Percentiles rank a stretch among this genome's conserved stretches.
Evolutionary conservation across 2,797 vertebrate genomes (phyloP).

Genomic region (Brachyrhaphis roseni): DNA sequence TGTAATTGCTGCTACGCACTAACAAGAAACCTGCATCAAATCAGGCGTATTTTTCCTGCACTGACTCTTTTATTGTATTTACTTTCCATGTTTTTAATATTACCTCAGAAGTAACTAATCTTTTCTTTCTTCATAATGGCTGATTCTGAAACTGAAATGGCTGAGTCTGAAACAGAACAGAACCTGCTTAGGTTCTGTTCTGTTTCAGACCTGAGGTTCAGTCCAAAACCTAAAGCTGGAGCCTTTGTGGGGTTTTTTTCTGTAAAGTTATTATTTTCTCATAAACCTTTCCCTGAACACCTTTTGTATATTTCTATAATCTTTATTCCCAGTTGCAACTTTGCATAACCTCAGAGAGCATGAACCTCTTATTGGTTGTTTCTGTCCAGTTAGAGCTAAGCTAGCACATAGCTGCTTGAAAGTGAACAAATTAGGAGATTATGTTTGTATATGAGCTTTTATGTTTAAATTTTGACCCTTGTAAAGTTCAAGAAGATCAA

Average conservation of each 20-base stretch:
- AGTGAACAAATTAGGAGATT: no score
- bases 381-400: neutral
- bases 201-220: neutral
- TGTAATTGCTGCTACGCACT: neutral
- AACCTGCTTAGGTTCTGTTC: neutral
- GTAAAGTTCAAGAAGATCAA: no score
- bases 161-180: neutral
- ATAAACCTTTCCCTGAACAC: neutral
- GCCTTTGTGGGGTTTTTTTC: no score
- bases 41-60: neutral
- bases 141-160: neutral
- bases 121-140: neutral
- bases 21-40: neutral
- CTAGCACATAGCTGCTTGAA: neutral
- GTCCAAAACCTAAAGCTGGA: neutral
- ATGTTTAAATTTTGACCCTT: no score
- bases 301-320: neutral
- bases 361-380: neutral
- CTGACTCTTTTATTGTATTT: neutral
- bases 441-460: no score
- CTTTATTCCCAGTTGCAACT: neutral
- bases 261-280: neutral
- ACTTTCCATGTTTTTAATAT: neutral
- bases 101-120: neutral
- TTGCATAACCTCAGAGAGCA: neutral